These are phyloP conservation scores for Drosophila seguyi DNA, from an alignment of 1,140 invertebrate genomes.

Conservation along the genomic window DNA sequence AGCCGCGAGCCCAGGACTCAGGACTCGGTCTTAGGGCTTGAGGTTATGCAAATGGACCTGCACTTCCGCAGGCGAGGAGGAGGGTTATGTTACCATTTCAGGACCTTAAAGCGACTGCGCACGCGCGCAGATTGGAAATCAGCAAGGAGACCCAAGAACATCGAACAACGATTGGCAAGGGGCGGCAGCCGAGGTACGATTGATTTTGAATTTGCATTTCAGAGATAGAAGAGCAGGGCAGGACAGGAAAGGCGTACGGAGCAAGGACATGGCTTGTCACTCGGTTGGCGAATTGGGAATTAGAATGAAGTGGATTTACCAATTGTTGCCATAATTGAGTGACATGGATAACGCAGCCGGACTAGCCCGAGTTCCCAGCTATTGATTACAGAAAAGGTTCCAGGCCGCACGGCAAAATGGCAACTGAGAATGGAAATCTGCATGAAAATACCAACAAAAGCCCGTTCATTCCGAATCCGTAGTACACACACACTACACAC, in stretches of 20 bases:
- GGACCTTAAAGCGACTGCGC: conserved; percentile 41
- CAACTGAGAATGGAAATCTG: conserved; percentile 64
- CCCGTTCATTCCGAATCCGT: conserved; percentile 36
- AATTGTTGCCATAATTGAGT: conserved; percentile 83
- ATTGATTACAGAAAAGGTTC: conserved; percentile 82
- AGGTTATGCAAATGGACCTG: conserved; percentile 84
- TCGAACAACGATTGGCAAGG: conserved; percentile 60
- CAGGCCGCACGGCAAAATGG: conserved; percentile 44
- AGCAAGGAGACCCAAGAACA: conserved; percentile 43
- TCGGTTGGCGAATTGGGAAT: conserved; percentile 66
- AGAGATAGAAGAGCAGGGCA: background rate
- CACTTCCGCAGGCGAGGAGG: conserved; percentile 33
- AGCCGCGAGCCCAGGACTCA: background rate
- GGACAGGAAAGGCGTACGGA: background rate
- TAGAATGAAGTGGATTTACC: conserved; percentile 72
- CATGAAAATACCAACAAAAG: conserved; percentile 81
- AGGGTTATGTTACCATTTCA: conserved; percentile 35
- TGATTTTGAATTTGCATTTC: conserved; percentile 51
- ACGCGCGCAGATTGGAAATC: conserved; percentile 70
- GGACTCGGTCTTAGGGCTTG: conserved; percentile 9
- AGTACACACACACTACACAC: conserved; percentile 35
- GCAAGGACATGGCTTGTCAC: conserved; percentile 53
- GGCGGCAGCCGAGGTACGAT: conserved; percentile 32
- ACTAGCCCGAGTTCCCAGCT: conserved; percentile 30
- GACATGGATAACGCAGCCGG: conserved; percentile 67